These are phyloP conservation scores for Anneissia japonica DNA, from an alignment of 35 echinoderm and acorn worm genomes.

Conservation along the genomic window DNA sequence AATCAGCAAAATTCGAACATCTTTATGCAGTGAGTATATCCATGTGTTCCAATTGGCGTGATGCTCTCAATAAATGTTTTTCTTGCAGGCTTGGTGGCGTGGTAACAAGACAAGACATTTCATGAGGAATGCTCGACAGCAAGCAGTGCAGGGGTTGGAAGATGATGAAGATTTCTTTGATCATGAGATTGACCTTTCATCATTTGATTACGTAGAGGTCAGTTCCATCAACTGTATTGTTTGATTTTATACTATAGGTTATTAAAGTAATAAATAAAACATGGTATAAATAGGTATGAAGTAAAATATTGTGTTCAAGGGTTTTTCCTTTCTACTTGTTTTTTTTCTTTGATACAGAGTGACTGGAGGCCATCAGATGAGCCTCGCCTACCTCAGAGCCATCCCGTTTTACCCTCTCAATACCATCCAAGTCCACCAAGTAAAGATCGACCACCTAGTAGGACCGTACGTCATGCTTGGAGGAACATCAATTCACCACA, in stretches of 20 bases:
- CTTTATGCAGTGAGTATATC: no score
- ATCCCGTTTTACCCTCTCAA: slow-evolving; percentile 61
- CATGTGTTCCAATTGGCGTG: no score
- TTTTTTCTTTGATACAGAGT: slow-evolving; percentile 29
- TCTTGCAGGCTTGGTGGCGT: slow-evolving; percentile 9
- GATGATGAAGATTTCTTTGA: slow-evolving; percentile 63
- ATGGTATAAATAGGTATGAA: not conserved
- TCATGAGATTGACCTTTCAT: slow-evolving; percentile 49
- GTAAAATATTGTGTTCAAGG: not conserved
- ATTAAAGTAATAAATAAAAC: no score
- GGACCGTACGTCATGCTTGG: slow-evolving; percentile 58
- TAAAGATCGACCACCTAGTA: slow-evolving; percentile 20
- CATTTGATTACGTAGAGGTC: slow-evolving; percentile 81
- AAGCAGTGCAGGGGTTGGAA: slow-evolving; percentile 2
- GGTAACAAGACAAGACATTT: not conserved
- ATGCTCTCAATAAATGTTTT: no score
- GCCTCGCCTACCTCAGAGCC: slow-evolving; percentile 39
- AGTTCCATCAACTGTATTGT: not conserved
- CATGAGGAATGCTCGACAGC: not conserved
- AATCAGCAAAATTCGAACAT: no score
- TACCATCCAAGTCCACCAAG: slow-evolving; percentile 13
- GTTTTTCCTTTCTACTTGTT: not conserved
- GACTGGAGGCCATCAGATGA: slow-evolving; percentile 72
- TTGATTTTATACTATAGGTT: no score
- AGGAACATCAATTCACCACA: slow-evolving; percentile 50